phyloP scores from a whole-genome alignment of 2,888 invertebrate genomes.

The Pristionchus mayeri region DNA sequence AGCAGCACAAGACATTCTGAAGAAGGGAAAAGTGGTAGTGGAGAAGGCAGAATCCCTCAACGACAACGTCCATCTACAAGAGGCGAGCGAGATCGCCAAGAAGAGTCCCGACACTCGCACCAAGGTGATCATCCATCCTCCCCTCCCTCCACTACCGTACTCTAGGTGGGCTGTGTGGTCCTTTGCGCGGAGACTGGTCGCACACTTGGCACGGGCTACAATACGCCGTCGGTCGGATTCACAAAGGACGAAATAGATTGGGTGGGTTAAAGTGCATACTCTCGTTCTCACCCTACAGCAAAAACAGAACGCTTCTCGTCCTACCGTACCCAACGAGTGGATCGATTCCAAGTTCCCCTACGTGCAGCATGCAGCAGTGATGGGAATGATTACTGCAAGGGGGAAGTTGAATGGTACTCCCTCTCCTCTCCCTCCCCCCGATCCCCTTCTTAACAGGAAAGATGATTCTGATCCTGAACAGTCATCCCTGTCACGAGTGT shows the following conservation, averaged over 20 bases:
- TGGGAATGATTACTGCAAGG: neutral
- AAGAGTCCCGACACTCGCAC: conserved; percentile 35
- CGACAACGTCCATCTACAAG: neutral
- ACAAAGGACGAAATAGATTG: conserved; percentile 1
- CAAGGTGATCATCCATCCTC: neutral
- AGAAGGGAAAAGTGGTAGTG: conserved; percentile 7
- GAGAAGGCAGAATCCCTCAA: neutral
- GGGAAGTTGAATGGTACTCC: neutral
- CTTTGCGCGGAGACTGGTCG: neutral
- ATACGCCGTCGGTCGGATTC: conserved; percentile 2
- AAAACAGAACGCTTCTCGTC: conserved; percentile 16
- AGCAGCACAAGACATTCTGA: neutral
- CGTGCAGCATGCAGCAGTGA: neutral
- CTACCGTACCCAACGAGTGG: neutral
- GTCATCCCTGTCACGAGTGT: conserved; percentile 6
- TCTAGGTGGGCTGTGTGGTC: conserved; percentile 5
- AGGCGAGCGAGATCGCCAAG: neutral
- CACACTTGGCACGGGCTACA: neutral
- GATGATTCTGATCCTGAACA: neutral
- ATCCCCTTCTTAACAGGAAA: neutral
- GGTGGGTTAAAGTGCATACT: neutral
- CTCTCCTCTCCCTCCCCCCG: no score
- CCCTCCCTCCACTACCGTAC: neutral
- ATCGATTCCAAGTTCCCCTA: conserved; percentile 15
- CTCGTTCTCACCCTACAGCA: neutral